These are phyloP conservation scores for Eristalis arbustorum DNA, from an alignment of 2,888 invertebrate genomes.

Conservation along the genomic window DNA sequence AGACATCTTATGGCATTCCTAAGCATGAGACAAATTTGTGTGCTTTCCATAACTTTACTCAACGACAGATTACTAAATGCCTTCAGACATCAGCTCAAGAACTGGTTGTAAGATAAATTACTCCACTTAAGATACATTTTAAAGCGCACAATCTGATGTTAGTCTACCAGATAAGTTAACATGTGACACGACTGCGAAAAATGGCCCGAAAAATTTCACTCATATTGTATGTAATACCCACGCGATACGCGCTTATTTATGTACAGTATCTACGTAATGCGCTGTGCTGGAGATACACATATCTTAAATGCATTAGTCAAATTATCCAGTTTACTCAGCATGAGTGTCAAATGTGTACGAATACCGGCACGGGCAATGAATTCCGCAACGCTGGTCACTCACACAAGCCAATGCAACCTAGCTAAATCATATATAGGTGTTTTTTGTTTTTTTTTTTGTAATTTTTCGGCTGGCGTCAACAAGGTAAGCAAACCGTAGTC, in stretches of 20 bases:
- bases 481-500: neutral
- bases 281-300: too few relatives aligned
- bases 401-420: constrained; percentile 61
- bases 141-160: neutral
- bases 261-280: neutral
- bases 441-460: neutral
- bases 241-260: neutral
- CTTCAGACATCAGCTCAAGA: neutral
- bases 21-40: neutral
- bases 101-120: neutral
- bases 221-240: neutral
- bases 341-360: constrained; percentile 76
- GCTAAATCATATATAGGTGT: constrained; percentile 55
- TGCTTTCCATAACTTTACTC: neutral
- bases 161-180: neutral
- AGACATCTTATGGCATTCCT: neutral
- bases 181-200: neutral
- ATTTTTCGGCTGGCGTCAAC: neutral
- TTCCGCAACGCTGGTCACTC: constrained; percentile 74
- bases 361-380: constrained; percentile 75
- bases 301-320: neutral
- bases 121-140: neutral
- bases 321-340: neutral
- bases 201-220: neutral
- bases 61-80: neutral